Base-by-base conservation (phyloP, 2,888 invertebrate genomes). In the Ochlodes sylvanus region DNA sequence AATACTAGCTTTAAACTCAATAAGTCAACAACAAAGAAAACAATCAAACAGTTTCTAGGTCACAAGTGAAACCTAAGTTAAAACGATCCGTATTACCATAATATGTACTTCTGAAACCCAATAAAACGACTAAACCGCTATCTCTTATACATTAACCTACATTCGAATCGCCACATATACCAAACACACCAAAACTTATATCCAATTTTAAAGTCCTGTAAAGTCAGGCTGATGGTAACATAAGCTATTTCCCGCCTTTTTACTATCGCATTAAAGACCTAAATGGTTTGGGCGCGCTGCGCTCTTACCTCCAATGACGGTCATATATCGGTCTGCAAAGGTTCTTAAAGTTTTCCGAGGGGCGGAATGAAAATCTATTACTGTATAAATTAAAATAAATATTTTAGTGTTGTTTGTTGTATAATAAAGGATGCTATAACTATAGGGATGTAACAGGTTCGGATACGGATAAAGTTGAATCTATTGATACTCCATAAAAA, bases 131-230 rank as follows among this genome's bases (percentile, higher is more conserved):
- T 14, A 61, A 52, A 52, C 19, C 66, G 66, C 66, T 44, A 34
- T n/a, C 12, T 60, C 54, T 42, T 41, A 19, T 44, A 17, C 7
- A 32, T 67, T 61, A 61, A 21, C 21, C 67, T 38, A 55, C 38
- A n/a, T 41, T 34, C 17, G 38, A 61, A 67, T 55, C 55, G 47
- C 67, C 61, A 47, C 55, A 67, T 67, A 73, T 73, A 72, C 68
- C 61, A 67, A 79, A 77, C 74, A 77, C 78, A 81, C 76, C 75
- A 70, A 80, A 86, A 87, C 81, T 85, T 83, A 84, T 76, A 80
- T 79, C 85, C 83, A 85, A 86, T 87, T 87, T 86, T 85, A 84
- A 86, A 86, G 78, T 82, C 76, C 69, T 75, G 73, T 74, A 75
- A 77, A 78, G 75, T 76, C 56, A 41, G 60, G n/a, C 73, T 52